phyloP scores from a whole-genome alignment of 2,888 invertebrate species.

The Acronicta leporina region DNA sequence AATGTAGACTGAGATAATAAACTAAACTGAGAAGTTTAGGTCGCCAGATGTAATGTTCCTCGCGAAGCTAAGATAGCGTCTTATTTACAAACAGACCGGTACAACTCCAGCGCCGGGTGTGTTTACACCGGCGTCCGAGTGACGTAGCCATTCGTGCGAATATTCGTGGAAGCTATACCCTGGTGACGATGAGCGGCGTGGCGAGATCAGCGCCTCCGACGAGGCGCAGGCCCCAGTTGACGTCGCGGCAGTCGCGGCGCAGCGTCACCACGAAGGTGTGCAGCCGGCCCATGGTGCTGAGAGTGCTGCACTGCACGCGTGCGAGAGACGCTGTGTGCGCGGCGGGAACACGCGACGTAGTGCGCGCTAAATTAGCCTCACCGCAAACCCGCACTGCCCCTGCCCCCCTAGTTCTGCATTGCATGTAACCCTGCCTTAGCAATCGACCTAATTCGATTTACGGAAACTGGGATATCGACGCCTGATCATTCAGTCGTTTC shows the following conservation, averaged over 20 bases:
- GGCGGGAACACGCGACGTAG: conserved; percentile 82
- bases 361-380: conserved; percentile 82
- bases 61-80: conserved; percentile 50
- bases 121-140: conserved; percentile 76
- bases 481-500: conserved; percentile 44
- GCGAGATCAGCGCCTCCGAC: conserved; percentile 96
- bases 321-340: conserved; percentile 74
- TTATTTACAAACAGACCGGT: conserved; percentile 56
- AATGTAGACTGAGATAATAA: conserved; percentile 16
- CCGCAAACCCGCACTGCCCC: conserved; percentile 73
- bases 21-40: conserved; percentile 6
- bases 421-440: conserved; percentile 80
- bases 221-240: conserved; percentile 96
- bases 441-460: conserved; percentile 83
- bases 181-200: conserved; percentile 95
- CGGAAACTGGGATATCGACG: conserved; percentile 75
- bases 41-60: conserved; percentile 14
- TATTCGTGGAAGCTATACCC: conserved; percentile 88
- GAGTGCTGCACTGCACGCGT: conserved; percentile 67
- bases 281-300: conserved; percentile 90
- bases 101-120: conserved; percentile 66
- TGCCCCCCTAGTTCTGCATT: conserved; percentile 70
- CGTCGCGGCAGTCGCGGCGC: conserved; percentile 91
- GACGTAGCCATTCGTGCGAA: conserved; percentile 22
- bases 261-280: conserved; percentile 94